These are phyloP conservation scores for Erpobdella octoculata DNA, from an alignment of 2,888 invertebrate species.

Conservation along the genomic window DNA sequence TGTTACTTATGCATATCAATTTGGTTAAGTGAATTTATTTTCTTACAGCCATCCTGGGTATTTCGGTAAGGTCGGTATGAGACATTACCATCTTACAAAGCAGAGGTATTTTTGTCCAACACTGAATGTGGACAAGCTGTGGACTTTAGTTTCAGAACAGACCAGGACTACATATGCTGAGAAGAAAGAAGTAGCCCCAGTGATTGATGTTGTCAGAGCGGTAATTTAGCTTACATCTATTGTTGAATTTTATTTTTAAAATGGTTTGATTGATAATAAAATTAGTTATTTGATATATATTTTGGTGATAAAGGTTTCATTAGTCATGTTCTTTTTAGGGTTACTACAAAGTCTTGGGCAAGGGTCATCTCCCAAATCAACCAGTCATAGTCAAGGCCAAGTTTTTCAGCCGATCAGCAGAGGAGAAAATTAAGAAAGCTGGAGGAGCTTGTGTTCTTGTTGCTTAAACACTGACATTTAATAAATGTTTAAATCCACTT, in stretches of 20 bases:
- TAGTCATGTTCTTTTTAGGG: too few species aligned
- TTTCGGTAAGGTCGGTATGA: constrained; percentile 99
- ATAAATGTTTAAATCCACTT: too few species aligned
- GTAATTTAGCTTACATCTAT: too few species aligned
- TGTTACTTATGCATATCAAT: too few species aligned
- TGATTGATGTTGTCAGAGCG: constrained; percentile 89
- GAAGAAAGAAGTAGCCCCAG: constrained; percentile 71
- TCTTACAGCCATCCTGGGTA: constrained; percentile 86
- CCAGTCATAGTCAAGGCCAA: constrained; percentile 98
- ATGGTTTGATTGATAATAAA: too few species aligned
- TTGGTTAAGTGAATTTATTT: too few species aligned
- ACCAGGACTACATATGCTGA: constrained; percentile 73
- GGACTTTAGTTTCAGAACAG: constrained; percentile 90
- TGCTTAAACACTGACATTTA: too few species aligned
- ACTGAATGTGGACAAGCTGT: constrained; percentile 88
- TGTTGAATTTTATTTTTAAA: too few species aligned
- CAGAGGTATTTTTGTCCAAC: constrained; percentile 87
- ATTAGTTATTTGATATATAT: too few species aligned
- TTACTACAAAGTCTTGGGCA: constrained; percentile 93
- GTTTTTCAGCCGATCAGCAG: constrained; percentile 93
- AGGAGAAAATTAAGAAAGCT: constrained; percentile 90
- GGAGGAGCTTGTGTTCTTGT: constrained; percentile 88
- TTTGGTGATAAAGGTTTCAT: too few species aligned
- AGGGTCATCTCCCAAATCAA: constrained; percentile 88
- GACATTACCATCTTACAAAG: constrained; percentile 85